Evolutionary conservation across 2,113 vertebrate species (phyloP), one percentile per base, ranked within the genome.

Genomic region (Dipodomys merriami): DNA sequence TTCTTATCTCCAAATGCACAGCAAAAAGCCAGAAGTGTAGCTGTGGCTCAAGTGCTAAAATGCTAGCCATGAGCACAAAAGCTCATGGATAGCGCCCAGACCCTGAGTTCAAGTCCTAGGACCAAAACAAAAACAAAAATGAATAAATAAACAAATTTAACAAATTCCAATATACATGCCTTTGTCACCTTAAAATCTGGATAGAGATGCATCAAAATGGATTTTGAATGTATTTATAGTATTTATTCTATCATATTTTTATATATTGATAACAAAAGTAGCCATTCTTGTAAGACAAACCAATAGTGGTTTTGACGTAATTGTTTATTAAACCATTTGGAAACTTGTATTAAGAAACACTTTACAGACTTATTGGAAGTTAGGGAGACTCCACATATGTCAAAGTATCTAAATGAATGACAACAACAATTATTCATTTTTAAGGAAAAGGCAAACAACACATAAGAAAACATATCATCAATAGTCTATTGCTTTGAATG

Each of bases 351-450:
- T 89, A 4, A 92, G 4, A 92, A 19, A 8, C 73, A 67, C 53
- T 91, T 91, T 76, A 74, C 20, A 94, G 44, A 86, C 49, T 27
- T 83, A 19, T 39, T 80, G 27, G 30, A 69, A 89, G 7, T 72
- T 49, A 88, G 18, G 19, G 74, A 86, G 72, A 80, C 3, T 91
- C 77, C 53, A 1, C 49, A 30, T 1, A 0, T 86, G 82, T 93
- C 60, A 53, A 91, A 86, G 72, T 62, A 86, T 73, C 44, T 89
- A 74, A 80, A 30, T 60, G 94, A 89, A 80, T 88, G 23, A 93
- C 90, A 91, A 88, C 64, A 62, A 78, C 39, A 89, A 83, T 60
- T 57, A 86, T 83, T 91, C 93, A 89, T 30, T 89, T 44, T 81
- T 44, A 30, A 67, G 65, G 25, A 87, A 67, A 65, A 94, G 78